These are phyloP conservation scores for Natrix natrix DNA, from an alignment of 2,797 vertebrate genomes.

Conservation along the genomic window DNA sequence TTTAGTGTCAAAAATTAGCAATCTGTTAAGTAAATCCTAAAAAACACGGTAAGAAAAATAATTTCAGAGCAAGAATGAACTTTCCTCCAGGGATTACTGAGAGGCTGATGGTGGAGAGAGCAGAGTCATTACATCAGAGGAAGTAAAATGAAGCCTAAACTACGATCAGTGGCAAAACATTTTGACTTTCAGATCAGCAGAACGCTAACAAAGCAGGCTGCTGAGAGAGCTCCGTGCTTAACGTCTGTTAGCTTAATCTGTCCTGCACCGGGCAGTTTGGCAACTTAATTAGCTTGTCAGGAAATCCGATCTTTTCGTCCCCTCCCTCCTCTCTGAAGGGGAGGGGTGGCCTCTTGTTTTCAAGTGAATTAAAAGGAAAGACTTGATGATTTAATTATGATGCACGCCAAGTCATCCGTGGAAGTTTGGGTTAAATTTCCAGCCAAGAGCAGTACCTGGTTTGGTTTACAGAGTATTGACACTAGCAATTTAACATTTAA, in stretches of 20 bases:
- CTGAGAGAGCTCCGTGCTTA: slow-evolving; percentile 57
- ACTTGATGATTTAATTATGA: slow-evolving; percentile 98
- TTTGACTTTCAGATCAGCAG: slow-evolving; percentile 68
- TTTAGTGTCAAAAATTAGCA: accelerated
- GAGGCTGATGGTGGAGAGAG: neutral
- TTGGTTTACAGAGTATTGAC: slow-evolving; percentile 84
- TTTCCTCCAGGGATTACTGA: neutral
- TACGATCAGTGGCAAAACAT: slow-evolving; percentile 72
- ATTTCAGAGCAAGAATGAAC: accelerated
- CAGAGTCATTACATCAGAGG: neutral
- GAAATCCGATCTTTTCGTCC: slow-evolving; percentile 75
- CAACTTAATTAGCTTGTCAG: slow-evolving; percentile 78
- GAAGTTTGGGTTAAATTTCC: slow-evolving; percentile 83
- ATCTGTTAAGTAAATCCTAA: neutral
- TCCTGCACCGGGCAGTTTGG: slow-evolving; percentile 66
- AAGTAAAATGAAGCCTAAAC: slow-evolving; percentile 45
- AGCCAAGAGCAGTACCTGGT: slow-evolving; percentile 79
- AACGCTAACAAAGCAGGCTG: slow-evolving; percentile 69
- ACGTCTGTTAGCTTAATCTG: slow-evolving; percentile 60
- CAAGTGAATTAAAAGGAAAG: slow-evolving; percentile 79
- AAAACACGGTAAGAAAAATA: accelerated
- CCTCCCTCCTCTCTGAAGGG: slow-evolving; percentile 37
- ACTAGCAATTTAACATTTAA: slow-evolving; percentile 82
- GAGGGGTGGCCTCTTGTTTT: slow-evolving; percentile 81
- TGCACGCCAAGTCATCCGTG: slow-evolving; percentile 83